These are phyloP conservation scores for Drosophila watanabei DNA, from an alignment of 1,140 invertebrate species.

Conservation along the genomic window DNA sequence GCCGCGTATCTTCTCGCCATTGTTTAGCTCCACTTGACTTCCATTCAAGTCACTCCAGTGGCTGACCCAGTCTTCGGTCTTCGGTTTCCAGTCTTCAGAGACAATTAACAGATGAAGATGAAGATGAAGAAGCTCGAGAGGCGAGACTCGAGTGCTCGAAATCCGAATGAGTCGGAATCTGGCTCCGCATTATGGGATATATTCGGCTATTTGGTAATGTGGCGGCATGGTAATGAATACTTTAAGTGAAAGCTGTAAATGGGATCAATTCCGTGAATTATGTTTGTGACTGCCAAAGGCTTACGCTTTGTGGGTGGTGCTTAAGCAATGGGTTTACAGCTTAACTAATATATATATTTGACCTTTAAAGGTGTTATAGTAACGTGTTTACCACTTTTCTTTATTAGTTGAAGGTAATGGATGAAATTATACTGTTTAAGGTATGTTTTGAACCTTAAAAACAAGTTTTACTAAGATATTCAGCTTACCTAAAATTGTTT, in stretches of 20 bases:
- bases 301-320: constrained; percentile 6
- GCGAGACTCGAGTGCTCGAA: constrained; percentile 16
- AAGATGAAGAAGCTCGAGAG: constrained; percentile 47
- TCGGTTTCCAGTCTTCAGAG: constrained; percentile 21
- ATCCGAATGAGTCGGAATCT: constrained; percentile 32
- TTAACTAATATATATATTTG: neutral
- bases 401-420: accelerated
- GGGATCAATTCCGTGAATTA: constrained; percentile 24
- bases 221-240: constrained; percentile 47
- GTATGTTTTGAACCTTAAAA: neutral
- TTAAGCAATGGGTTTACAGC: neutral
- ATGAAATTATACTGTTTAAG: too few species aligned
- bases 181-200: constrained; percentile 31
- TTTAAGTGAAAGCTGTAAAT: constrained; percentile 42
- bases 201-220: constrained; percentile 44
- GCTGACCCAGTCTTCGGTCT: constrained; percentile 52
- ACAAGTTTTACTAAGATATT: too few species aligned
- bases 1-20: constrained; percentile 34
- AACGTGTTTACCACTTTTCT: too few species aligned
- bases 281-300: neutral
- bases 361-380: neutral
- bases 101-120: constrained; percentile 54
- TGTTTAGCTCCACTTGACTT: constrained; percentile 61
- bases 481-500: neutral
- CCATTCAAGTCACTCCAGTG: constrained; percentile 49